Evolutionary conservation across 2,797 vertebrate genomes (phyloP).

Genomic region (Amblyopsis hoosieri): DNA sequence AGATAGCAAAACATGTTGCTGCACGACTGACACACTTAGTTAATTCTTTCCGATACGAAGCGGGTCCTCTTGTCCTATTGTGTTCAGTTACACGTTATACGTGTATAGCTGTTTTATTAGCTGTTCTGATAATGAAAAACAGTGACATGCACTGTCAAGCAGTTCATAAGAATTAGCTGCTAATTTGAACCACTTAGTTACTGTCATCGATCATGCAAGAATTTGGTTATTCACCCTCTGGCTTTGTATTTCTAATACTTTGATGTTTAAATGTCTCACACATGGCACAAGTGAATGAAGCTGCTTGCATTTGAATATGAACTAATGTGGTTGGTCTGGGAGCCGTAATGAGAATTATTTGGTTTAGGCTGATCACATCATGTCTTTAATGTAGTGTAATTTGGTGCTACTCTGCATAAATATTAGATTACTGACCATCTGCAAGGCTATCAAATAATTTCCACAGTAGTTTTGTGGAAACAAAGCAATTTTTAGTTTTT

Average conservation of each 20-base stretch:
- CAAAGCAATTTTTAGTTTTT: constrained; percentile 28
- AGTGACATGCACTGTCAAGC: background rate
- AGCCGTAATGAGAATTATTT: too few relatives aligned
- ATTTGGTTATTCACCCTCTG: constrained; percentile 7
- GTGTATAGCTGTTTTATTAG: background rate
- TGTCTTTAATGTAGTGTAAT: too few relatives aligned
- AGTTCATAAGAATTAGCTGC: too few relatives aligned
- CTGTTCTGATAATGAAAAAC: background rate
- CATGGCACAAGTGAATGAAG: constrained; percentile 3
- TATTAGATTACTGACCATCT: too few relatives aligned
- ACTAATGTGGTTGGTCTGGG: too few relatives aligned
- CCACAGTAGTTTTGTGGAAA: constrained; percentile 5
- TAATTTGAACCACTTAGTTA: too few relatives aligned
- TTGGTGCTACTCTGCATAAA: too few relatives aligned
- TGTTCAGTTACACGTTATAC: background rate
- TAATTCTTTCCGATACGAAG: background rate
- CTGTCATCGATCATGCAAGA: too few relatives aligned
- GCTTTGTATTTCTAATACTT: constrained; percentile 12
- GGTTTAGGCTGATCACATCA: too few relatives aligned
- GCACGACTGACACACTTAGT: constrained; percentile 5
- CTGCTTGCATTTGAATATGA: background rate
- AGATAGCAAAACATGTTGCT: constrained; percentile 57
- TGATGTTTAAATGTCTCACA: background rate
- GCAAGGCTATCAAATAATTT: too few relatives aligned
- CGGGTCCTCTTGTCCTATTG: background rate